These are phyloP conservation scores for Batillaria attramentaria DNA, from an alignment of 1,140 invertebrate genomes.

Conservation along the genomic window DNA sequence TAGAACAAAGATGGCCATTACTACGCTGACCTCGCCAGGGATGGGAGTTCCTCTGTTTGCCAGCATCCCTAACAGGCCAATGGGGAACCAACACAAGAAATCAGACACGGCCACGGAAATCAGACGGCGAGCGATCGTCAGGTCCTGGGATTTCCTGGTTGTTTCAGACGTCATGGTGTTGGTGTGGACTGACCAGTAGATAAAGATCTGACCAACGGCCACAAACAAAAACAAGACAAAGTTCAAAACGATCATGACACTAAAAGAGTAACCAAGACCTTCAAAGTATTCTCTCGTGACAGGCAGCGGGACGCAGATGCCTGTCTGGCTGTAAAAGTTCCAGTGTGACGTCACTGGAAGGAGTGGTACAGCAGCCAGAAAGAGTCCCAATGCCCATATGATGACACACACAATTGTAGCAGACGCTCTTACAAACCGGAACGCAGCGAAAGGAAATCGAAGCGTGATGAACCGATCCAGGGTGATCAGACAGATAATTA, in stretches of 20 bases:
- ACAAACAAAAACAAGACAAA: constrained; percentile 42
- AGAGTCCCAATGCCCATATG: neutral
- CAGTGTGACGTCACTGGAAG: constrained; percentile 21
- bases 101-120: neutral
- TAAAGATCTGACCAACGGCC: constrained; percentile 36
- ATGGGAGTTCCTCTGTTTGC: too few relatives aligned
- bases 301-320: constrained; percentile 47
- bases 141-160: neutral
- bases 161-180: neutral
- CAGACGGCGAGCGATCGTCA: neutral
- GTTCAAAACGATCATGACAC: constrained; percentile 46
- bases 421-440: neutral
- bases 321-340: constrained; percentile 46
- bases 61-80: neutral
- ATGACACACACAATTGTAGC: neutral
- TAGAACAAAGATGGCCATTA: too few relatives aligned
- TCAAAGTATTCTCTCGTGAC: constrained; percentile 26
- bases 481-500: constrained; percentile 46
- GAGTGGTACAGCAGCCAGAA: neutral
- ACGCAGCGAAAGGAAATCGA: neutral
- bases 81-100: constrained; percentile 9
- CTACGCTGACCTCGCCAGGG: too few relatives aligned
- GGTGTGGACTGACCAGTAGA: neutral
- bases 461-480: constrained; percentile 22
- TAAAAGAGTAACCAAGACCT: constrained; percentile 42